phyloP scores from a whole-genome alignment of 2,888 invertebrate genomes.

The Tinea pellionella region DNA sequence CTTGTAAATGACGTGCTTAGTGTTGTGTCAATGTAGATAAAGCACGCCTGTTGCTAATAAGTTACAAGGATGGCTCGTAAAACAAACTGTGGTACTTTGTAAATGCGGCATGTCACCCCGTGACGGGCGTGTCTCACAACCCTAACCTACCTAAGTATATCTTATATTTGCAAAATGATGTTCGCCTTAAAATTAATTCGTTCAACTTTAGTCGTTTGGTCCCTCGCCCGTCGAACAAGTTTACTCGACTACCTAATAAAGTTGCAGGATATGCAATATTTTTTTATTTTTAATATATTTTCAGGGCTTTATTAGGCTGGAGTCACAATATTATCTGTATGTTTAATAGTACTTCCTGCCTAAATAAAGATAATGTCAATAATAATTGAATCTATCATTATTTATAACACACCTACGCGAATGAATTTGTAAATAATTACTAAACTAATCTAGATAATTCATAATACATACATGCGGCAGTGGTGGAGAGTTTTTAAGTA shows the following conservation, averaged over 20 bases:
- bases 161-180: constrained; percentile 18
- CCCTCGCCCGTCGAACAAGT: constrained; percentile 16
- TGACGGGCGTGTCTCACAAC: neutral
- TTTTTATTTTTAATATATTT: constrained; percentile 16
- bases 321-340: neutral
- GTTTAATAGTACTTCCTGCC: neutral
- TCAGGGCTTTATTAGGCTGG: neutral
- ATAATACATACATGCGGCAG: constrained; percentile 33
- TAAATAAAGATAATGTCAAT: too few relatives aligned
- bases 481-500: constrained; percentile 40
- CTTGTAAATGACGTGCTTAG: neutral
- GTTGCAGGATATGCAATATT: constrained; percentile 18
- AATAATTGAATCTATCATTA: too few relatives aligned
- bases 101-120: neutral
- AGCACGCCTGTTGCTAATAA: neutral
- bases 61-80: neutral
- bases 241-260: constrained; percentile 16
- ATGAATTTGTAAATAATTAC: neutral
- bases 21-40: neutral
- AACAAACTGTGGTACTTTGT: neutral
- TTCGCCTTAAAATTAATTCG: constrained; percentile 19
- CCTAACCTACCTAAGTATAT: neutral
- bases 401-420: too few relatives aligned
- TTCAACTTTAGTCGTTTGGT: constrained; percentile 18
- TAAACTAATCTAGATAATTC: neutral